Evolutionary conservation across 1,140 invertebrate genomes (phyloP), one percentile per base, ranked within the genome.

Genomic region (Calephelis virginiensis): DNA sequence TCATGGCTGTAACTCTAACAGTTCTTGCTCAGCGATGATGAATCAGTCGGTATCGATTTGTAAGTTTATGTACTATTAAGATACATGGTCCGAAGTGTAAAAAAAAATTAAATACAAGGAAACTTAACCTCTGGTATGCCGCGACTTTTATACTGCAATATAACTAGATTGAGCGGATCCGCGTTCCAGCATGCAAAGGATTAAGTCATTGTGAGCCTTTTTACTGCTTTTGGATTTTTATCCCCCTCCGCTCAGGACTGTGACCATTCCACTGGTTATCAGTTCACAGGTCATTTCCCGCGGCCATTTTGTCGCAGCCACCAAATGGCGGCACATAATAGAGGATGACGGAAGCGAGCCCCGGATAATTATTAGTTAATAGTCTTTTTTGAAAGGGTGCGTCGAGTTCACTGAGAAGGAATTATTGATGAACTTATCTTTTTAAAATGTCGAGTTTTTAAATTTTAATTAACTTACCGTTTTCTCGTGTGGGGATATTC

Each of bases 281-380:
- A 64, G 66, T 61, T 64, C 71, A 73, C 71, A 70, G 68, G 66
- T 74, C 74, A 73, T 75, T 78, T 76, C 75, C 63, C 69, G 68
- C 53, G 63, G 67, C 66, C 71, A 72, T 73, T 78, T 76, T 76
- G 74, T 70, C 66, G 72, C 65, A 67, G 61, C 63, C 56, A 63
- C 66, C 50, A 66, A 76, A 78, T 78, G 76, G 72, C 72, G 65
- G 61, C 61, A 50, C 63, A 64, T 56, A 64, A 64, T 64, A 49
- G 63, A 64, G 63, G 63, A 56, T 64, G 63, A 64, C 63, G 63
- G 63, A 43, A 64, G 61, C 65, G 64, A 61, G 60, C 11, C 46
- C 65, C 68, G 68, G 68, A 67, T 66, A 62, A 69, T 70, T 69
- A 70, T 69, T 73, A 67, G 53, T 64, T 73, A 70, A 73, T 70